These are phyloP conservation scores for Agraylea sexmaculata DNA, from an alignment of 1,140 invertebrate species.

Conservation along the genomic window DNA sequence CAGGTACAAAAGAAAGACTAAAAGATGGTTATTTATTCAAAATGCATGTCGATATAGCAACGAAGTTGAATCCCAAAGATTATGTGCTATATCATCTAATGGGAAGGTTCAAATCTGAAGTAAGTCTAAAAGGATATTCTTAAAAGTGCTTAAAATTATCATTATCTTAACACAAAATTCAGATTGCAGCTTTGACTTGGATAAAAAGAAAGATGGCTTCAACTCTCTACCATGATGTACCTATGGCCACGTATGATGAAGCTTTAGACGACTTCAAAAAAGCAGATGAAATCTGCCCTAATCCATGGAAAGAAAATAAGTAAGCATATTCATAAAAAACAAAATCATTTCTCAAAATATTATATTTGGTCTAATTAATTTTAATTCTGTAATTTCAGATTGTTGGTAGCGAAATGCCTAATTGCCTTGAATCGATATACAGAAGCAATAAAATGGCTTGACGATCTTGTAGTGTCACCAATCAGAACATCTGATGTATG, in stretches of 20 bases:
- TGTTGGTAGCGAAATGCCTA: conserved; percentile 59
- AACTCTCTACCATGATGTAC: conserved; percentile 55
- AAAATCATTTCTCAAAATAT: not conserved
- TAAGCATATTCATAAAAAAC: conserved; percentile 1
- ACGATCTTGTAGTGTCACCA: conserved; percentile 34
- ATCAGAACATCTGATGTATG: conserved; percentile 34
- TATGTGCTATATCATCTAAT: conserved; percentile 56
- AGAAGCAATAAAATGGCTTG: conserved; percentile 46
- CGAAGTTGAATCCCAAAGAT: conserved; percentile 52
- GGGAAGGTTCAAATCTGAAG: conserved; percentile 58
- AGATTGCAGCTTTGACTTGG: conserved; percentile 44
- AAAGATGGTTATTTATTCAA: conserved; percentile 55
- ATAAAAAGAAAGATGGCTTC: conserved; percentile 59
- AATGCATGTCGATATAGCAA: conserved; percentile 58
- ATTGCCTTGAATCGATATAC: conserved; percentile 42
- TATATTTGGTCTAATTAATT: not conserved
- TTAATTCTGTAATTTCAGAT: conserved; percentile 17
- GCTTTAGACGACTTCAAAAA: conserved; percentile 52
- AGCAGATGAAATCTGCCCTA: conserved; percentile 47
- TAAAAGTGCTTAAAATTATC: conserved; percentile 7
- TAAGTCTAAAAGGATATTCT: conserved; percentile 33
- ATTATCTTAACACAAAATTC: conserved; percentile 21
- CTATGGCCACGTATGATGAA: conserved; percentile 51
- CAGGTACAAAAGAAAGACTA: conserved; percentile 56
- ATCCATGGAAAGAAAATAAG: conserved; percentile 57